Evolutionary conservation across 2,888 invertebrate species (phyloP).

Genomic region (Drosophila birchii): DNA sequence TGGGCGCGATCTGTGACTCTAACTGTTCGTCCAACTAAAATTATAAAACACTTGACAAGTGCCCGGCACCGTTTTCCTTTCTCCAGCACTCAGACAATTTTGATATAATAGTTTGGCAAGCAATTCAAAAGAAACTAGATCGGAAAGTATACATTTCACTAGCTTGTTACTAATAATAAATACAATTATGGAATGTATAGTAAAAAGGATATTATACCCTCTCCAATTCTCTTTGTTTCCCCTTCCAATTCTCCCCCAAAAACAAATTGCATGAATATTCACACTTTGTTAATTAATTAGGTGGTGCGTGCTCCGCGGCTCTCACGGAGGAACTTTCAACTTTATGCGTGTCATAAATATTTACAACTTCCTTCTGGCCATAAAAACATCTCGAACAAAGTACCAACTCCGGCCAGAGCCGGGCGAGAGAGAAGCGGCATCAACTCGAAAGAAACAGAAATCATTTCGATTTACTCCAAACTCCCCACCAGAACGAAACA

Average conservation of each 20-base stretch:
- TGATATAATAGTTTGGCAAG: background rate
- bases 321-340: slow-evolving; percentile 47
- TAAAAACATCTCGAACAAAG: slow-evolving; percentile 52
- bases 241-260: background rate
- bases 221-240: background rate
- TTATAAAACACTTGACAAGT: slow-evolving; percentile 9
- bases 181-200: no score
- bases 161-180: no score
- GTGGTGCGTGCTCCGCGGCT: slow-evolving; percentile 50
- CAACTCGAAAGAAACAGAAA: slow-evolving; percentile 41
- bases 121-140: slow-evolving; percentile 9
- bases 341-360: slow-evolving; percentile 71
- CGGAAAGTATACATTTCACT: background rate
- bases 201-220: background rate
- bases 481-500: slow-evolving; percentile 13
- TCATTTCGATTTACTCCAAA: slow-evolving; percentile 47
- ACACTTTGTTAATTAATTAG: slow-evolving; percentile 74
- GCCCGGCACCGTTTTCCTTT: slow-evolving; percentile 10
- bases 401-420: slow-evolving; percentile 25
- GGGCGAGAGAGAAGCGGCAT: slow-evolving; percentile 31
- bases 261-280: slow-evolving; percentile 56
- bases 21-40: slow-evolving; percentile 7
- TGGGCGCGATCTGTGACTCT: background rate
- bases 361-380: slow-evolving; percentile 73
- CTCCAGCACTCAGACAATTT: slow-evolving; percentile 10